Evolutionary conservation across 1,140 invertebrate species (phyloP), one percentile per base, ranked within the genome.

Genomic region (Drosophila carrolli): DNA sequence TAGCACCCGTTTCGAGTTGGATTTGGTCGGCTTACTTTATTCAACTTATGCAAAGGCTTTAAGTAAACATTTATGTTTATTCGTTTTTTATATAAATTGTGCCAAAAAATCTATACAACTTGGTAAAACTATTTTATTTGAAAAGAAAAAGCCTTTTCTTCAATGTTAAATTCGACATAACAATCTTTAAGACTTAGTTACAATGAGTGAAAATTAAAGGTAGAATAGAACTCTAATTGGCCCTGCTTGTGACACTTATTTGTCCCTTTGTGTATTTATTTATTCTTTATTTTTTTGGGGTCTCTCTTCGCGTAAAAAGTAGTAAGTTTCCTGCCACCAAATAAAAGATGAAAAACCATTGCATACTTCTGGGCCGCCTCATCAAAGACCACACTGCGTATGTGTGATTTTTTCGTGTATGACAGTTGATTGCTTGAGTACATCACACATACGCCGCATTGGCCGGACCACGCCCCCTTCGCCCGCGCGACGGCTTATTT

Each of bases 381-480:
- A 0, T 10, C 1, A 14, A n/a, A 37, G 51, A 9, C 65, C 10
- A 48, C 65, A n/a, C 43, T 58, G 65, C 67, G 67, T 71, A 56
- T 71, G 67, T 57, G 65, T 71, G 51, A 32, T 27, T 44, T 14
- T 19, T 10, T 16, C 6, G 10, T 1, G 32, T 13, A 44, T n/a
- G 43, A 65, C 59, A 65, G 3, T 16, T 57, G 40, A 29, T 29
- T 16, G n/a, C 32, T 16, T 14, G 4, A 32, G 7, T 10, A 74
- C 40, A 75, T 75, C 54, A 59, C 73, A 54, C 73, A 75, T 67
- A 75, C 72, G 72, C 53, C 72, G 29, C 51, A 16, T 65, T 44
- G 72, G 51, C 51, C 46, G 10, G 29, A 37, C 41, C 44, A 61
- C 29, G 11, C 35, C n/a, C 50, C 16, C 32, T 19, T 5, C 58